Evolutionary conservation across 2,113 vertebrate species (phyloP).

Genomic region (Mohoua ochrocephala): DNA sequence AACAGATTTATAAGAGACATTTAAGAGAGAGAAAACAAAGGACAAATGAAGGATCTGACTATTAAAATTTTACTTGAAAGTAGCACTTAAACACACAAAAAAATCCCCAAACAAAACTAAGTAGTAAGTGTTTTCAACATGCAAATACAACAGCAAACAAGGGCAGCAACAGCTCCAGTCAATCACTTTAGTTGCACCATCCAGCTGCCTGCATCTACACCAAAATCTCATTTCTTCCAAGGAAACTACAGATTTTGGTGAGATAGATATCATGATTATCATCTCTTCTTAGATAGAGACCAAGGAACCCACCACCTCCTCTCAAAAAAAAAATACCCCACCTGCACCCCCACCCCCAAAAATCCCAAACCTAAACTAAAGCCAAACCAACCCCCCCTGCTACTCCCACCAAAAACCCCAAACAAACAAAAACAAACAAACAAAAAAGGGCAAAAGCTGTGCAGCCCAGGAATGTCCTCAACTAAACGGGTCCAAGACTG

Average conservation of each 20-base stretch:
- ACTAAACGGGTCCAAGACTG: neutral
- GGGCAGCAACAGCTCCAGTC: neutral
- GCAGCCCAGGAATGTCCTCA: neutral
- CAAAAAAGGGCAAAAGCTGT: neutral
- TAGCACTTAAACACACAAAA: neutral
- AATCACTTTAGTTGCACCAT: constrained; percentile 9
- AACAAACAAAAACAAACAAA: neutral
- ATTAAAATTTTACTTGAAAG: neutral
- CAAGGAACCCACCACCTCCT: rapidly evolving
- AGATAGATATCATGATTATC: neutral
- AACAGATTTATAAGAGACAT: neutral
- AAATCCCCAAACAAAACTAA: neutral
- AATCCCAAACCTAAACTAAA: neutral
- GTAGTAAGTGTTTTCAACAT: neutral
- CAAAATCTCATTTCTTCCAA: neutral
- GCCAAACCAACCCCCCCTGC: neutral
- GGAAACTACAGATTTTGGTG: neutral
- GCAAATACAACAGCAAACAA: neutral
- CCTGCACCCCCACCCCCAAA: rapidly evolving
- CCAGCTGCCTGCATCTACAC: neutral
- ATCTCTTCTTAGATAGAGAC: neutral
- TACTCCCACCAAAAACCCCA: rapidly evolving
- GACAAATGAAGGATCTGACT: neutral
- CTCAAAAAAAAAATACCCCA: neutral
- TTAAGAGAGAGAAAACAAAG: neutral